Base-by-base conservation (phyloP, 2,113 vertebrate species). In the Epinephelus fuscoguttatus region DNA sequence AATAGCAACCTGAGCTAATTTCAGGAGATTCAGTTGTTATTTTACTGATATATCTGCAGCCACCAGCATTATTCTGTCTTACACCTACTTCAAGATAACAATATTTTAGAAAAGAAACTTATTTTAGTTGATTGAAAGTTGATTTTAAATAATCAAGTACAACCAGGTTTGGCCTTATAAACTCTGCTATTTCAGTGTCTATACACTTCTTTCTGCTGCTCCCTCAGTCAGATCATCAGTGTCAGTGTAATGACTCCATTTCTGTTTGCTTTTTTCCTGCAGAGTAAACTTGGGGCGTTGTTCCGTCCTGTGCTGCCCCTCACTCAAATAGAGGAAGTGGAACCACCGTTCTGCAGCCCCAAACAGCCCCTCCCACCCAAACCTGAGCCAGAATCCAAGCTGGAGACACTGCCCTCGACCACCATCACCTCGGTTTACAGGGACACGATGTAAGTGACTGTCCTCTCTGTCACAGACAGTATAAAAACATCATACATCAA, bases 361-460 rank as follows among this genome's bases (percentile, higher is more conserved):
- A 96, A 95, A 25, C 93, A 93, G 0, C 95, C 96, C 61, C 88
- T 73, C 8, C 37, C 80, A 47, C 69, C 82, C 1, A 80, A 88
- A 21, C 85, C 85, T 19, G 86, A 90, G 49, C 62, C 84, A n/a
- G 89, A 84, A 15, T 19, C 75, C 1, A 87, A 88, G 21, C 27
- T 68, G 9, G 82, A 96, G 10, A 85, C 91, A n/a, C 94, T 94
- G 42, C 95, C 96, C 75, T 93, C 95, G 21, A 93, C 78, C 45
- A n/a, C 92, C 92, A 40, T 70, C 70, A 45, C 49, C 53, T 63
- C 67, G 0, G 40, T 57, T 1, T 96, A 96, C 0, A 96, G 96
- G 0, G 96, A 97, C 0, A 86, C 95, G 0, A 0, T 96, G 98
- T 99, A 93, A 98, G 97, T 96, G 70, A 7, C 74, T 18, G 19